A percentile compares a stretch with the other conserved stretches of the same genome.
Conservation (phyloP, 2,113 vertebrate species). For the Haplochromis burtoni region DNA sequence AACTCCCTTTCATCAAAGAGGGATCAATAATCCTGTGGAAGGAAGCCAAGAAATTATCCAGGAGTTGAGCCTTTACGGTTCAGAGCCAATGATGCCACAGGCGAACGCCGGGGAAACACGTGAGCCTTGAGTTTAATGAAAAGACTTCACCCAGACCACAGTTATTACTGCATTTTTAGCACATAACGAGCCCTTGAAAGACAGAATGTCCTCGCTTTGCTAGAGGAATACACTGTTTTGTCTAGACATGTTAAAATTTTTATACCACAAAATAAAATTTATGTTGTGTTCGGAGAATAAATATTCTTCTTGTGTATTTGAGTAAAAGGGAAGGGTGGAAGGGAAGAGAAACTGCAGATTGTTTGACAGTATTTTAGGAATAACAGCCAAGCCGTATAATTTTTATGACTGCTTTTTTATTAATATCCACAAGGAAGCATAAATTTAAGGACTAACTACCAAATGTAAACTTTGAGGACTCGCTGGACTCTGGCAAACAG, state of each 20-base stretch:
- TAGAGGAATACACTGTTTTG: slow-evolving; percentile 14
- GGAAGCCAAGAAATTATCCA: slow-evolving; percentile 48
- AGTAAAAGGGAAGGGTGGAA: not conserved
- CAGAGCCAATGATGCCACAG: slow-evolving; percentile 28
- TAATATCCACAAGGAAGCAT: slow-evolving; percentile 42
- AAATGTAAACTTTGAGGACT: slow-evolving; percentile 19
- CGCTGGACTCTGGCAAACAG: not conserved
- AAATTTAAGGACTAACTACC: slow-evolving; percentile 1
- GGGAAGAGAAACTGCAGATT: not conserved
- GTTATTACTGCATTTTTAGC: slow-evolving; percentile 37
- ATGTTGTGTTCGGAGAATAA: slow-evolving; percentile 3
- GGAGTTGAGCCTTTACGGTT: slow-evolving; percentile 41
- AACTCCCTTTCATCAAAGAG: slow-evolving; percentile 52
- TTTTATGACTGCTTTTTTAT: slow-evolving; percentile 35
- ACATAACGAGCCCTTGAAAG: slow-evolving; percentile 41
- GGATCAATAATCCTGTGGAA: slow-evolving; percentile 61
- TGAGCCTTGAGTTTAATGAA: slow-evolving; percentile 52
- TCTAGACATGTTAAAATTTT: slow-evolving; percentile 53
- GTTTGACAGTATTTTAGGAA: slow-evolving; percentile 18
- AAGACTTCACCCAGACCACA: slow-evolving; percentile 29
- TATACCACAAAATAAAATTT: slow-evolving; percentile 42
- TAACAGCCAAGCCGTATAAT: not conserved
- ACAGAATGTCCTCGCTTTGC: not conserved
- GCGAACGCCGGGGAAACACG: slow-evolving; percentile 13
- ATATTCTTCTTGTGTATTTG: slow-evolving; percentile 12